Percentiles rank a stretch among this genome's conserved stretches.
phyloP scores from a whole-genome alignment of 2,797 vertebrate species.

The Semotilus atromaculatus region DNA sequence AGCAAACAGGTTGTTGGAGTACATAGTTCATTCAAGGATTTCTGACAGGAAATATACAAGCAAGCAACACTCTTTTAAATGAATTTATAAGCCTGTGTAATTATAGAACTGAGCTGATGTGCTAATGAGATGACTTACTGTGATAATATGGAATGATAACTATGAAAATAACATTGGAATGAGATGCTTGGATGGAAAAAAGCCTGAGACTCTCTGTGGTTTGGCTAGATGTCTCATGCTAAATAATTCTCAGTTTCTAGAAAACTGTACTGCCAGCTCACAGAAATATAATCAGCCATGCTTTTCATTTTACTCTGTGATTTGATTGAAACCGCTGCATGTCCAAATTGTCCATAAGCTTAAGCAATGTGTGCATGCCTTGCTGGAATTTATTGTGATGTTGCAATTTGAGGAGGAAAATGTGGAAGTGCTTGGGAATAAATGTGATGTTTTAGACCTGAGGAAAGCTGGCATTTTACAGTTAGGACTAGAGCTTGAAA shows the following conservation, averaged over 20 bases:
- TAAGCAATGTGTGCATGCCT: neutral
- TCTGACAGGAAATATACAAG: neutral
- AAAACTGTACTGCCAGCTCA: neutral
- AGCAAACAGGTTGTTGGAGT: constrained; percentile 18
- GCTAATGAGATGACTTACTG: neutral
- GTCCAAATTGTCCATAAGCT: neutral
- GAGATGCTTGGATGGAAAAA: neutral
- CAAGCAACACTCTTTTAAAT: neutral
- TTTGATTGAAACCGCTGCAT: constrained; percentile 1
- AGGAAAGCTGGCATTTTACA: neutral
- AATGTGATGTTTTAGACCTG: neutral
- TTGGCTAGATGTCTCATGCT: neutral
- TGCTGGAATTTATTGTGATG: neutral
- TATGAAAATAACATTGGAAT: neutral
- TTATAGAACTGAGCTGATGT: neutral
- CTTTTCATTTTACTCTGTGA: neutral
- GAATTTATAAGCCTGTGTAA: neutral
- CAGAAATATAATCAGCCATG: neutral
- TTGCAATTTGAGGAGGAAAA: neutral
- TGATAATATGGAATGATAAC: neutral
- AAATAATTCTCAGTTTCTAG: neutral
- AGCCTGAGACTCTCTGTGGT: neutral
- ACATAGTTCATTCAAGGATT: neutral
- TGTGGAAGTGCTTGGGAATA: neutral
- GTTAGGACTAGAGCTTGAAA: neutral